Evolutionary conservation across 2,888 invertebrate genomes (phyloP).

Genomic region (Lithophane socia): DNA sequence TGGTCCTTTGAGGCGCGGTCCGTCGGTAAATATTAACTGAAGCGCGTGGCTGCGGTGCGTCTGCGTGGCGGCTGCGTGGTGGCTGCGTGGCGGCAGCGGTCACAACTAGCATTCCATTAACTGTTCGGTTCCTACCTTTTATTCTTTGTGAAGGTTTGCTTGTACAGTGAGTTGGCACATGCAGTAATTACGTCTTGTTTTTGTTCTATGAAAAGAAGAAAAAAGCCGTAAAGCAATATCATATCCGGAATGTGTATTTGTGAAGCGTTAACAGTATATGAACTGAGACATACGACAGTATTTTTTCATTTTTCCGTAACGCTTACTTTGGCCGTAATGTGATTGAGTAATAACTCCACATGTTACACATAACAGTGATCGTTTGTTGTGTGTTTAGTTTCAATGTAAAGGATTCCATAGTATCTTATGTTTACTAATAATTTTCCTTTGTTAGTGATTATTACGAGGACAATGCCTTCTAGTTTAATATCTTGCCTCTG

Average conservation of each 20-base stretch:
- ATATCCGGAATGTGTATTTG: neutral
- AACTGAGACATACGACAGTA: neutral
- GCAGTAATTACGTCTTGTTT: constrained; percentile 7
- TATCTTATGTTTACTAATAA: neutral
- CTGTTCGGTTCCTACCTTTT: constrained; percentile 33
- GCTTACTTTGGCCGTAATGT: no score
- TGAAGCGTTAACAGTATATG: neutral
- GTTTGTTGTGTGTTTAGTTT: neutral
- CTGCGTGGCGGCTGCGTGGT: constrained; percentile 24
- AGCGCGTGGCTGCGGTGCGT: constrained; percentile 27
- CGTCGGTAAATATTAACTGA: constrained; percentile 48
- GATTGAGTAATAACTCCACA: no score
- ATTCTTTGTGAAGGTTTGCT: constrained; percentile 37
- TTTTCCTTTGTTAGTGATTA: neutral
- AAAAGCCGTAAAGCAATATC: neutral
- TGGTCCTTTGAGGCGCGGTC: constrained; percentile 51
- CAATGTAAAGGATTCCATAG: no score
- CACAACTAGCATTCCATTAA: constrained; percentile 41
- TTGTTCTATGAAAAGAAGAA: neutral
- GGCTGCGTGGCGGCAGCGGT: constrained; percentile 40
- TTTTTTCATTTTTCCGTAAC: no score
- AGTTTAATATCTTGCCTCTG: neutral
- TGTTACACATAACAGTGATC: neutral
- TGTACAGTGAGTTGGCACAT: neutral
- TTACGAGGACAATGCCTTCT: neutral